phyloP scores from a whole-genome alignment of 2,888 invertebrate genomes.

The Mythimna lalbum region DNA sequence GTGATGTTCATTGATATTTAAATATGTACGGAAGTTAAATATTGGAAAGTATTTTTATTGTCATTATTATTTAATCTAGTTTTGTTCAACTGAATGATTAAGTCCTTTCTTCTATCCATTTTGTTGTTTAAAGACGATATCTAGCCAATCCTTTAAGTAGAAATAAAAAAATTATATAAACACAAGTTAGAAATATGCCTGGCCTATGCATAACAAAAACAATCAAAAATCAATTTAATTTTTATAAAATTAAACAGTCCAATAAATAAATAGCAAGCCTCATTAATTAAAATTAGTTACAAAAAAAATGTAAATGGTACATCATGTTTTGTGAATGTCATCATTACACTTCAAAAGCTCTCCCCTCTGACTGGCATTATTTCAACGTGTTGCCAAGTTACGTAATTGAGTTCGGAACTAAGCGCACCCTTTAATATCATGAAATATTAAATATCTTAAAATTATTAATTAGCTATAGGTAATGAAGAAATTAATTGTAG shows the following conservation, averaged over 20 bases:
- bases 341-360: conserved; percentile 60
- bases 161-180: no score
- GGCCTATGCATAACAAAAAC: no score
- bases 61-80: neutral
- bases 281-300: conserved; percentile 19
- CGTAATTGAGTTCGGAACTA: conserved; percentile 64
- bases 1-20: neutral
- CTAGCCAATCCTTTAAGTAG: no score
- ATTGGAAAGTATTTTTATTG: neutral
- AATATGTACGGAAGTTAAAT: neutral
- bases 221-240: neutral
- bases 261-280: neutral
- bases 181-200: no score
- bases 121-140: no score
- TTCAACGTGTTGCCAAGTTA: conserved; percentile 64
- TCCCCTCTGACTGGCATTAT: conserved; percentile 65
- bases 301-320: conserved; percentile 33
- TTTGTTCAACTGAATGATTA: neutral
- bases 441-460: conserved; percentile 47
- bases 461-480: conserved; percentile 29
- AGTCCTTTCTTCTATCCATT: no score
- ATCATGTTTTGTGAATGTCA: conserved; percentile 61
- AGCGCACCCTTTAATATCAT: conserved; percentile 58
- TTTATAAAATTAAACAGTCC: neutral
- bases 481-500: conserved; percentile 11